A percentile compares a stretch with the other conserved stretches of the same genome.
phyloP scores from a whole-genome alignment of 2,797 vertebrate genomes.

The Amblyraja radiata region DNA sequence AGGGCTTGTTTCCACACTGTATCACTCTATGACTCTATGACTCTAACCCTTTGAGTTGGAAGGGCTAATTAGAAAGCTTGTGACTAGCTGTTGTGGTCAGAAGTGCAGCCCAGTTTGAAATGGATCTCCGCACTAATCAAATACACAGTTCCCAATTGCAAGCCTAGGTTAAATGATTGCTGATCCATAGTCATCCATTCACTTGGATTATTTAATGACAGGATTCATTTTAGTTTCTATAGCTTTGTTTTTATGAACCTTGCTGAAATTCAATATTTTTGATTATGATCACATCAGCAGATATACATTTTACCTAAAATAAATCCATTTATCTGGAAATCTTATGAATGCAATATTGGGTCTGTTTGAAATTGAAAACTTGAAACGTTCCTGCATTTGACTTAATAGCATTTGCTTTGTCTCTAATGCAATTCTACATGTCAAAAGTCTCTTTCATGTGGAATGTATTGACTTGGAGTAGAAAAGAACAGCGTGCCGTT shows the following conservation, averaged over 20 bases:
- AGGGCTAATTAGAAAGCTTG: neutral
- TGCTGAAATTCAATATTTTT: neutral
- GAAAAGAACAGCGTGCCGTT: neutral
- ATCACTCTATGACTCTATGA: too few relatives aligned
- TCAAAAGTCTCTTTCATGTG: neutral
- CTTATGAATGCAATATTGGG: neutral
- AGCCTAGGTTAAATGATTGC: neutral
- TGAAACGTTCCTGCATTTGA: neutral
- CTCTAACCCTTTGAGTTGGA: too few relatives aligned
- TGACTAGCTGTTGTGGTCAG: neutral
- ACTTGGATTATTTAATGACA: neutral
- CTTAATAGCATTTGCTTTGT: slow-evolving; percentile 2
- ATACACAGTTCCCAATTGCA: neutral
- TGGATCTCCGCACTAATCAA: neutral
- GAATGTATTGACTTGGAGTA: neutral
- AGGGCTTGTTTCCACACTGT: too few relatives aligned
- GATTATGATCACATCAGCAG: neutral
- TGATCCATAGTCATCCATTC: neutral
- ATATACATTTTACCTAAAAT: neutral
- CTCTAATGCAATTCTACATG: neutral
- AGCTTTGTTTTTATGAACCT: neutral
- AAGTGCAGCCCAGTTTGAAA: neutral
- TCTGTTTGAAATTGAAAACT: neutral
- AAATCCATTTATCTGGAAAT: neutral
- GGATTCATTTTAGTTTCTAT: neutral